These are phyloP conservation scores for Diacarnus erythraeanus DNA, from an alignment of 37 sponge, comb jelly and placozoan species.

Conservation along the genomic window DNA sequence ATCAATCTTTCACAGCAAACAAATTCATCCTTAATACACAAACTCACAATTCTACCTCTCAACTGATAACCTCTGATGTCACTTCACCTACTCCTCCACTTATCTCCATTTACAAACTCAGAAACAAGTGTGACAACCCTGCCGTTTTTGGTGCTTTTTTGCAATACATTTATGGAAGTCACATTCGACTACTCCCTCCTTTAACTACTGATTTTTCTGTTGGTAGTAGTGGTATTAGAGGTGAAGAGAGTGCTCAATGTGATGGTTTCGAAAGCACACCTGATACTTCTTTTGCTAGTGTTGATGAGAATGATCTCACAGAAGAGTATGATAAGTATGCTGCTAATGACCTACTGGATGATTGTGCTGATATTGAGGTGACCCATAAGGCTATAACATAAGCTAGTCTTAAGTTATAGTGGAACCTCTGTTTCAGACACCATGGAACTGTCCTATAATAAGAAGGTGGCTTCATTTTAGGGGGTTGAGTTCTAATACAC, in stretches of 20 bases:
- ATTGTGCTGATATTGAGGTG: background rate
- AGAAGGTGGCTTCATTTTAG: no score
- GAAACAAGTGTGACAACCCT: conserved; percentile 2
- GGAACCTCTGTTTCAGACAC: no score
- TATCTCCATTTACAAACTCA: background rate
- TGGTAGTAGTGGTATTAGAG: background rate
- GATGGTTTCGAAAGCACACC: conserved; percentile 17
- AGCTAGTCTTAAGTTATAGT: no score
- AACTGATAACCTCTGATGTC: background rate
- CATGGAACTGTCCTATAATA: no score
- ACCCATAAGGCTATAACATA: no score
- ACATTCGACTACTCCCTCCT: conserved; percentile 14
- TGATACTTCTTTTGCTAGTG: conserved; percentile 32
- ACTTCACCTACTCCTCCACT: background rate
- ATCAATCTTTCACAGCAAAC: conserved; percentile 24
- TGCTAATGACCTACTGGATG: background rate
- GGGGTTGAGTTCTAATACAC: no score
- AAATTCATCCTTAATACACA: conserved; percentile 33
- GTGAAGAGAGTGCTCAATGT: background rate
- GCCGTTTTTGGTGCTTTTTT: conserved; percentile 26
- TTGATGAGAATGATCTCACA: conserved; percentile 53
- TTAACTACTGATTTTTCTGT: background rate
- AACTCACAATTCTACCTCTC: background rate
- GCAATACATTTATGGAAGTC: conserved; percentile 43
- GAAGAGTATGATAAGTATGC: conserved; percentile 43